Evolutionary conservation across 2,113 vertebrate species (phyloP).

Genomic region (Lepus americanus): DNA sequence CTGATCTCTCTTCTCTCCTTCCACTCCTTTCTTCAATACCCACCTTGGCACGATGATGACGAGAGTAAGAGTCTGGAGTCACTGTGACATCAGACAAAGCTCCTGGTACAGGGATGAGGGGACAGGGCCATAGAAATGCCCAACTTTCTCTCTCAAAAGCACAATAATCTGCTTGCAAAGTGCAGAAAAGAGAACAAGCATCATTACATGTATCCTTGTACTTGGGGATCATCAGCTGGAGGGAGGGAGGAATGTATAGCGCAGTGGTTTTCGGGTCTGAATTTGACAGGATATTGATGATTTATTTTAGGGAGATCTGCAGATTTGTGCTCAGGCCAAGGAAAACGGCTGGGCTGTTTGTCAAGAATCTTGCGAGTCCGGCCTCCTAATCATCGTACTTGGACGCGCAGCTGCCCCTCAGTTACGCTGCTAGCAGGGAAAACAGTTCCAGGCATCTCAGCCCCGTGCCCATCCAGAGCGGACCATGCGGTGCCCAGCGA

Average conservation of each 20-base stretch:
- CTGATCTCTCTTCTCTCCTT: not conserved
- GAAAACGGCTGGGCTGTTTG: slow-evolving; percentile 77
- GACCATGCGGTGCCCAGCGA: not conserved
- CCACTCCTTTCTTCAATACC: not conserved
- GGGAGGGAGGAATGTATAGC: slow-evolving; percentile 63
- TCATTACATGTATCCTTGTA: slow-evolving; percentile 33
- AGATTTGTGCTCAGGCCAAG: slow-evolving; percentile 80
- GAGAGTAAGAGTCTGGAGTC: slow-evolving; percentile 22
- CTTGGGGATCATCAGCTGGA: not conserved
- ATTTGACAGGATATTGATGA: slow-evolving; percentile 80
- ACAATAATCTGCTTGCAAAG: not conserved
- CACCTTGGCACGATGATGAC: not conserved
- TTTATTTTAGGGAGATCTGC: slow-evolving; percentile 83
- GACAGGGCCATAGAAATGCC: not conserved
- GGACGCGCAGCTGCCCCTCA: slow-evolving; percentile 61
- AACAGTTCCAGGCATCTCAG: slow-evolving; percentile 34
- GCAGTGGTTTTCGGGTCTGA: slow-evolving; percentile 78
- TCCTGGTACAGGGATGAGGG: slow-evolving; percentile 28
- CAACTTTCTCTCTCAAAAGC: not conserved
- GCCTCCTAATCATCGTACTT: slow-evolving; percentile 83
- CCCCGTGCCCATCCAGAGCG: slow-evolving; percentile 64
- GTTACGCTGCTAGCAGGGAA: slow-evolving; percentile 65
- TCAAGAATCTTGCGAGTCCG: slow-evolving; percentile 79
- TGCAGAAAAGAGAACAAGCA: slow-evolving; percentile 21
- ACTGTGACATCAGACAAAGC: slow-evolving; percentile 42